Percentiles rank a stretch among this genome's conserved stretches.
These are phyloP conservation scores for Keiferia lycopersicella DNA, from an alignment of 2,888 invertebrate species.

Conservation along the genomic window DNA sequence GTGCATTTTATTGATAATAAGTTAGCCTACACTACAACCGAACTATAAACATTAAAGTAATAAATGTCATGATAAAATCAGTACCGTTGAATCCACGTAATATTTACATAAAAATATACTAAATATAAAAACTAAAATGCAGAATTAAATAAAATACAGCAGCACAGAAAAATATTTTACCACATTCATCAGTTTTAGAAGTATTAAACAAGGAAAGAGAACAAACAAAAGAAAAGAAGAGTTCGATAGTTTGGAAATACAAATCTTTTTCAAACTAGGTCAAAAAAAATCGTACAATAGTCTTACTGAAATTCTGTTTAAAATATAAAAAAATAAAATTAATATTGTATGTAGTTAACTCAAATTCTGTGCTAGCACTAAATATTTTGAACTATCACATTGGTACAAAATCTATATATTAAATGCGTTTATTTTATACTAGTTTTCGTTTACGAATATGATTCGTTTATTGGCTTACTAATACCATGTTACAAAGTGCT, in stretches of 20 bases:
- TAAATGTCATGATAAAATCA: constrained; percentile 20
- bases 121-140: constrained; percentile 33
- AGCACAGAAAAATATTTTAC: not conserved
- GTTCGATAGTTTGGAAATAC: no score
- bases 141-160: constrained; percentile 33
- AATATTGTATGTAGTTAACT: constrained; percentile 24
- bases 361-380: constrained; percentile 22
- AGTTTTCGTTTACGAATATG: constrained; percentile 30
- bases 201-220: no score
- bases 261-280: no score
- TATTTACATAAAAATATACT: constrained; percentile 18
- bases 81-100: constrained; percentile 17
- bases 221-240: no score
- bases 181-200: not conserved
- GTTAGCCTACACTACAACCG: not conserved
- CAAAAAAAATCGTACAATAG: no score
- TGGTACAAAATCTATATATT: constrained; percentile 52
- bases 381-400: constrained; percentile 57
- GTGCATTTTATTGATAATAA: constrained; percentile 15
- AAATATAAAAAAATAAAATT: no score
- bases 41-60: constrained; percentile 18
- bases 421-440: constrained; percentile 48
- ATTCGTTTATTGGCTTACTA: constrained; percentile 32
- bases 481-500: constrained; percentile 30
- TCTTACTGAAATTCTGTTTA: no score